Base-by-base conservation (phyloP, 37 sponge, comb jelly and placozoan genomes). In the Ianthella basta region DNA sequence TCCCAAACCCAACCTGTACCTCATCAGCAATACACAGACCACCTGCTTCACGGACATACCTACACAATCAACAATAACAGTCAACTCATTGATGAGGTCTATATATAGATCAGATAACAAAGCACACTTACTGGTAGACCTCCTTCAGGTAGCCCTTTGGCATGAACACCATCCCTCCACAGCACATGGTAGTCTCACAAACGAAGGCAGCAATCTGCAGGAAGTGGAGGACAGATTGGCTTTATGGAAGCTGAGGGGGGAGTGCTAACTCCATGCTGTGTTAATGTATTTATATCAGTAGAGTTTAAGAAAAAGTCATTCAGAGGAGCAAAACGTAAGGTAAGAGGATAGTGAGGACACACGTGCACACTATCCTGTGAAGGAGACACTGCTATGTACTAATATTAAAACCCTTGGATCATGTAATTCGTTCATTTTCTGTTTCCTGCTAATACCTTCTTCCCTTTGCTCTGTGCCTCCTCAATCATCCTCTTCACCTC, bases 1-100 rank as follows among this genome's bases (percentile, higher is more conserved):
- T 79, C 0, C 91, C 96, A 86, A 91, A 91, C 20, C 96, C 96
- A 79, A 64, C 63, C 80, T 96, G 94, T 0, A 88, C 92, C 61
- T 96, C 96, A 79, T 96, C 96, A 82, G 94, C 96, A 63, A 95
- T 95, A 50, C 93, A 92, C 73, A 95, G 67, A 18, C 96, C 96
- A 53, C 96, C 96, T 34, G 50, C 50, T 8, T 44, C 50, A 8
- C 27, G 30, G 30, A 30, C 8, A 8, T 24, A 33, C 35, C 27
- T 74, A 74, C 78, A 10, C 50, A 44, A 8, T 44, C 8, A 44
- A 44, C 50, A 44, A 72, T 21, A 8, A n/a, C 37, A 72, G 23
- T 54, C 3, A 44, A 44, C 18, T 72, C 37, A 37, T 12, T 8
- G 1, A 18, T 72, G 23, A 79, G 53, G 8, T 30, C 8, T 64